Base-by-base conservation (phyloP, 30 jellyfish, hydroid and myxozoan genomes). In the Cassiopea andromeda region DNA sequence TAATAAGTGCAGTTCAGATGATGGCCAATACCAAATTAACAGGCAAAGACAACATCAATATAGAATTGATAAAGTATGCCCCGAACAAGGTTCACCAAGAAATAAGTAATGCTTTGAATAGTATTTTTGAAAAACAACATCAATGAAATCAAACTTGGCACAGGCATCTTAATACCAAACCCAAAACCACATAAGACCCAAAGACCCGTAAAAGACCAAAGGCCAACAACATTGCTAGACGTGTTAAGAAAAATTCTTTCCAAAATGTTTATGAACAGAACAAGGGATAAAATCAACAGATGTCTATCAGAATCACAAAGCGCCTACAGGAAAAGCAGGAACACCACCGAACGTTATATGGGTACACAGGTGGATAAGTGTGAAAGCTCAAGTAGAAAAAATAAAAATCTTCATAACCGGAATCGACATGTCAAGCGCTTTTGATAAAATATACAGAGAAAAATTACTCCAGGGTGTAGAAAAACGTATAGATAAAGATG, bases 351-450 rank as follows among this genome's bases (percentile, higher is more conserved):
- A 83, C 72, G 59, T 66, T 64, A 72, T 83, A 68, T 83, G 85
- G 92, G 72, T 86, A 38, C 84, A 83, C 75, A 83, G 92, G 54
- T 83, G 92, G 92, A 64, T 64, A 50, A 85, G 85, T 64, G 74
- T 85, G 72, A 83, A 64, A 83, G 54, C 85, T 64, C 87, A 68
- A 1, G 38, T 67, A 72, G 48, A 85, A 64, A 85, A 83, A 72
- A 83, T 83, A 1, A 74, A 84, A 19, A 84, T 84, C 73, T 77
- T 44, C 43, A 84, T 84, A 84, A 84, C 86, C 73, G 78, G 92
- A 69, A 84, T 84, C n/a, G 85, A 84, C 64, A 84, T 84, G 92
- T 84, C 86, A 84, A 75, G 74, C 64, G 92, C 77, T 58, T 84
- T 84, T 84, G 92, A 84, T 71, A 58, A 86, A 69, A 84, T 84